Percentiles rank a stretch among this genome's conserved stretches.
phyloP scores from a whole-genome alignment of 2,797 vertebrate species.

The Malurus splendens region DNA sequence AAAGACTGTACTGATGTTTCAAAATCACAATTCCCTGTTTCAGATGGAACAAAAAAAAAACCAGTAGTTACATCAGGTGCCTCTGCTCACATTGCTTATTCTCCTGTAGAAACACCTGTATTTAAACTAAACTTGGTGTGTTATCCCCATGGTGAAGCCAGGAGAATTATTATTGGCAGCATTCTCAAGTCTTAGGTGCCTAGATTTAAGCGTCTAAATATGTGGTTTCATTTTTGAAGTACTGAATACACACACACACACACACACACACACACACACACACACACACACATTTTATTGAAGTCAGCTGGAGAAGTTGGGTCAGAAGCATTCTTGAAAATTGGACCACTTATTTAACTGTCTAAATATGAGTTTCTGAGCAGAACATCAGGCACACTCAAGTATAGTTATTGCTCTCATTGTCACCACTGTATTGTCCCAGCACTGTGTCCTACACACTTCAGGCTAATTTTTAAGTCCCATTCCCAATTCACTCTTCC shows the following conservation, averaged over 20 bases:
- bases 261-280: background rate
- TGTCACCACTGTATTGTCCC: background rate
- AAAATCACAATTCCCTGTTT: background rate
- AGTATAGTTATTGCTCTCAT: background rate
- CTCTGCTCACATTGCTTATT: background rate
- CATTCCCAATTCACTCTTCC: background rate
- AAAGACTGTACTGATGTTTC: background rate
- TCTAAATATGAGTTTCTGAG: constrained; percentile 5
- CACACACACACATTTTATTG: background rate
- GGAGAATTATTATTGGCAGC: constrained; percentile 13
- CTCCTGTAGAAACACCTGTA: constrained; percentile 5
- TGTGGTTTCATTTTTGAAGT: background rate
- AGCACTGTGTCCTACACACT: background rate
- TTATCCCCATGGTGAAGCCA: background rate
- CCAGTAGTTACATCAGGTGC: background rate
- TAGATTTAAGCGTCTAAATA: constrained; percentile 35
- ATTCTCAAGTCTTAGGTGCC: background rate
- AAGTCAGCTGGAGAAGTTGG: constrained; percentile 16
- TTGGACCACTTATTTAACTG: constrained; percentile 5
- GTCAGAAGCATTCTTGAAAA: constrained; percentile 16
- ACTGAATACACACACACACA: background rate
- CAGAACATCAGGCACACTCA: background rate
- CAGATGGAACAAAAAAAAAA: background rate
- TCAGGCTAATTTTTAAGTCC: background rate
- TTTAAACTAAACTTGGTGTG: background rate